A percentile compares a stretch with the other conserved stretches of the same genome.
phyloP scores from a whole-genome alignment of 2,113 vertebrate species.

The Morone chrysops region DNA sequence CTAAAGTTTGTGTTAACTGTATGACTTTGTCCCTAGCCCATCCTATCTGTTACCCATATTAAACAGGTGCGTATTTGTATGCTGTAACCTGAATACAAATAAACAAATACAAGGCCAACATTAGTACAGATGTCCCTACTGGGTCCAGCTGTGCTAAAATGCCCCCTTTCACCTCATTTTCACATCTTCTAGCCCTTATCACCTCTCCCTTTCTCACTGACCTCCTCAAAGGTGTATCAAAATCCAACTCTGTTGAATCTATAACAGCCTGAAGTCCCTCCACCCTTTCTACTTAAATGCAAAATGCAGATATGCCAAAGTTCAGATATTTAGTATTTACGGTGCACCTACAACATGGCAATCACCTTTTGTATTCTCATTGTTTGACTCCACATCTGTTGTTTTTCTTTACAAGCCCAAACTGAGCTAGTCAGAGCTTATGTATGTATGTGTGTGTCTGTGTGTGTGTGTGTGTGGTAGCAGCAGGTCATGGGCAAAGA shows the following conservation, averaged over 20 bases:
- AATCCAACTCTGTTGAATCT: neutral
- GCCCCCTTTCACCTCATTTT: constrained; percentile 47
- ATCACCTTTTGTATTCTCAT: constrained; percentile 17
- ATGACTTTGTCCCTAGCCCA: constrained; percentile 63
- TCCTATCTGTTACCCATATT: constrained; percentile 45
- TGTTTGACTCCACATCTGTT: constrained; percentile 60
- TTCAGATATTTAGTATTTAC: constrained; percentile 27
- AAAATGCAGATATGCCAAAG: constrained; percentile 27
- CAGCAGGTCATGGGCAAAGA: constrained; percentile 63
- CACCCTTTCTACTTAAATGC: neutral
- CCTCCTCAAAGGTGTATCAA: neutral
- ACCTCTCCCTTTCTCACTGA: neutral
- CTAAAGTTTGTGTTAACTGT: constrained; percentile 50
- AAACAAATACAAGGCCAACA: constrained; percentile 61
- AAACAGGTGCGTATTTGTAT: constrained; percentile 61
- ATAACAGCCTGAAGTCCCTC: neutral
- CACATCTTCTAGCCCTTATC: constrained; percentile 27
- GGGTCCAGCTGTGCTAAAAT: constrained; percentile 62
- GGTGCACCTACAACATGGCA: constrained; percentile 13
- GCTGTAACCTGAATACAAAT: constrained; percentile 57
- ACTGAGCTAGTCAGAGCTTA: constrained; percentile 4
- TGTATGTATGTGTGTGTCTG: neutral
- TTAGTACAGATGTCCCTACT: constrained; percentile 46
- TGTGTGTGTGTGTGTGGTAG: constrained; percentile 24
- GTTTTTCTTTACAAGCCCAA: constrained; percentile 44